Conservation (phyloP, 2,113 vertebrate species). For the Anarhynchus alexandrinus region DNA sequence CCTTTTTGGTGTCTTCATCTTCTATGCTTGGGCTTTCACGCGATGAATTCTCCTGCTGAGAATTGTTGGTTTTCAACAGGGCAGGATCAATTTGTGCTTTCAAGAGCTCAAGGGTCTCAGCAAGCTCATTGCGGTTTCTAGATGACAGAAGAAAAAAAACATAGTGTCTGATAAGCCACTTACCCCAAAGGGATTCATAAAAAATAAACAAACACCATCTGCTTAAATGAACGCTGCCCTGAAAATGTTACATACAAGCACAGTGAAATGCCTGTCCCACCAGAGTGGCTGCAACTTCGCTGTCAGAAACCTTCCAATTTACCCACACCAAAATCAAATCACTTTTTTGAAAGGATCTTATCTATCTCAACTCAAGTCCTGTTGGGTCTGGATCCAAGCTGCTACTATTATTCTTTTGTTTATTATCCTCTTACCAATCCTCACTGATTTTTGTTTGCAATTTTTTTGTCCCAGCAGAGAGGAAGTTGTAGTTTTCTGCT, state of each 20-base stretch:
- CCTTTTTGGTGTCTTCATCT: conserved; percentile 77
- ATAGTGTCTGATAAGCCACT: background rate
- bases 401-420: background rate
- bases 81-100: conserved; percentile 90
- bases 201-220: background rate
- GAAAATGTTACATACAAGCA: background rate
- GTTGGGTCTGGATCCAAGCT: background rate
- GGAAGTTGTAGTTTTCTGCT: background rate
- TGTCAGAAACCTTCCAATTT: background rate
- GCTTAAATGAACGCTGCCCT: background rate
- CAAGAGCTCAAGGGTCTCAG: conserved; percentile 89
- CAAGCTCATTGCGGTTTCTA: conserved; percentile 92
- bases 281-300: background rate
- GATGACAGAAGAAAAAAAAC: conserved; percentile 13
- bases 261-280: background rate
- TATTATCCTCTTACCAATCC: background rate
- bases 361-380: background rate
- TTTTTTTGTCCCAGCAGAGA: background rate
- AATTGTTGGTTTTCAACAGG: conserved; percentile 77
- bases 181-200: background rate
- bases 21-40: conserved; percentile 77
- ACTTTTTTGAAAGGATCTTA: background rate
- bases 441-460: background rate
- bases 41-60: conserved; percentile 73
- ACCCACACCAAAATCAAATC: background rate